Conservation (phyloP, 92 coral and sea anemone species). For the Epizoanthus illoricatus region DNA sequence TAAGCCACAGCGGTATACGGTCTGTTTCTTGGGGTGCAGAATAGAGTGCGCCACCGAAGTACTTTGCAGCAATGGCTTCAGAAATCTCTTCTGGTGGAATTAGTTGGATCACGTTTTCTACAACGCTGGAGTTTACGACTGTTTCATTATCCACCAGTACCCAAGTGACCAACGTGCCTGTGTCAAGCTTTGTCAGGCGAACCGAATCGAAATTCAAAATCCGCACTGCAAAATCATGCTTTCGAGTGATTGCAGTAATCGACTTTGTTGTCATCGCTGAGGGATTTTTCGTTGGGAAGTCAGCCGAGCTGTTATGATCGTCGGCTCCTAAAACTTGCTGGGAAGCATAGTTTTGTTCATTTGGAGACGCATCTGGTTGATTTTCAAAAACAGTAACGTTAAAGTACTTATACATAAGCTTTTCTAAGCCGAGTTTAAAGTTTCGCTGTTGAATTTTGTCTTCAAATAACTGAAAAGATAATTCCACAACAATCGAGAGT, state of each 20-base stretch:
- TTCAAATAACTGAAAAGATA: slow-evolving; percentile 48
- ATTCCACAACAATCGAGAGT: slow-evolving; percentile 61
- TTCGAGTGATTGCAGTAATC: background rate
- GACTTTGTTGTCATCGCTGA: background rate
- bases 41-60: slow-evolving; percentile 73
- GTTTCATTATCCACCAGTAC: slow-evolving; percentile 72
- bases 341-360: background rate
- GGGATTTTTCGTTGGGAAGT: slow-evolving; percentile 1
- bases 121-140: slow-evolving; percentile 65
- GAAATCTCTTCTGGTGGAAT: slow-evolving; percentile 53
- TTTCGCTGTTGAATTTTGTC: slow-evolving; percentile 64
- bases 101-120: slow-evolving; percentile 65
- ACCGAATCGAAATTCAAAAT: slow-evolving; percentile 61
- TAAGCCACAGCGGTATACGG: slow-evolving; percentile 15
- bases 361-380: slow-evolving; percentile 4
- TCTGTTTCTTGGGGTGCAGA: background rate
- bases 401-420: slow-evolving; percentile 61
- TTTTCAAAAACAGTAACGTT: slow-evolving; percentile 17
- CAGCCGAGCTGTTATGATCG: slow-evolving; percentile 38
- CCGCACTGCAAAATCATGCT: slow-evolving; percentile 82
- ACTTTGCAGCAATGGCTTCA: slow-evolving; percentile 53
- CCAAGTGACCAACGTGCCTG: slow-evolving; percentile 60
- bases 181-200: slow-evolving; percentile 42
- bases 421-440: slow-evolving; percentile 72
- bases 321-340: slow-evolving; percentile 25